These are phyloP conservation scores for Gymnorhina tibicen DNA, from an alignment of 2,113 vertebrate genomes.

Conservation along the genomic window DNA sequence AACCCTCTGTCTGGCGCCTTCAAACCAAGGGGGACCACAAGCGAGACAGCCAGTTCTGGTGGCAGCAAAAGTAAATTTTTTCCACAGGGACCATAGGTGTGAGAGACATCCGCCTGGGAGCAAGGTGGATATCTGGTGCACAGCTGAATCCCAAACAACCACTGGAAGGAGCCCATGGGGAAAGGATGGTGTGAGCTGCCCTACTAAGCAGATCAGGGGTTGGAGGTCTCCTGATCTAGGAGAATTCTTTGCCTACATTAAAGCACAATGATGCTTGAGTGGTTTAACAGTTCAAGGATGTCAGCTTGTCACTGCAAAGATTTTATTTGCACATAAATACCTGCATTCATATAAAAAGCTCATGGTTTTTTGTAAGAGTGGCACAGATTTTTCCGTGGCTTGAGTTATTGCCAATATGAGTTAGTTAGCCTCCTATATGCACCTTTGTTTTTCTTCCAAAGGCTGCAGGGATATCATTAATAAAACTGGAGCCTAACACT, in stretches of 20 bases:
- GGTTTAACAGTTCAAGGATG: not conserved
- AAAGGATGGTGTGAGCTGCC: not conserved
- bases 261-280: not conserved
- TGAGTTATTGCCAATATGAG: not conserved
- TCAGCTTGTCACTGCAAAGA: not conserved
- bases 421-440: not conserved
- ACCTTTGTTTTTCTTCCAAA: not conserved
- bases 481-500: not conserved
- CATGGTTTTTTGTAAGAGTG: not conserved
- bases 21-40: rapidly evolving
- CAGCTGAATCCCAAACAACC: not conserved
- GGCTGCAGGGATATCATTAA: not conserved
- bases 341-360: not conserved
- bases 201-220: not conserved
- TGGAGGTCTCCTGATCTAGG: not conserved
- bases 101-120: rapidly evolving
- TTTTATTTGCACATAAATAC: not conserved
- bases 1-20: not conserved
- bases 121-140: not conserved
- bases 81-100: not conserved
- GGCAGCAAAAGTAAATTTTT: not conserved
- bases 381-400: not conserved
- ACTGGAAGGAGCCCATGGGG: rapidly evolving
- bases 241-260: not conserved
- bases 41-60: not conserved